These are phyloP conservation scores for Carassius carassius DNA, from an alignment of 2,113 vertebrate species.

Conservation along the genomic window DNA sequence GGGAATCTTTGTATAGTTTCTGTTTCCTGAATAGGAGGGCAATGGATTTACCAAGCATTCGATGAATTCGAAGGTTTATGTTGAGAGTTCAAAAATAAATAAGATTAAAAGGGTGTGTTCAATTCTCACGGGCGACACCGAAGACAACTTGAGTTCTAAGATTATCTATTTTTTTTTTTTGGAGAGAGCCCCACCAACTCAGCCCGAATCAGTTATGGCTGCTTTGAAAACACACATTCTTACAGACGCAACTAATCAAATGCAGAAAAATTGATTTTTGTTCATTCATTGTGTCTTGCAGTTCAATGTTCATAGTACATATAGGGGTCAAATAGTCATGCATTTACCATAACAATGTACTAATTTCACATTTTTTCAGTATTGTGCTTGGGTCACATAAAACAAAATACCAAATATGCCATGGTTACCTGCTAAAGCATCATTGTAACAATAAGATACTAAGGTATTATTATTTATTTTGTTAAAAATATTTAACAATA, in stretches of 20 bases:
- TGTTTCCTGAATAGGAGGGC: not conserved
- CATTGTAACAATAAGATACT: no score
- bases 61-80: conserved; percentile 19
- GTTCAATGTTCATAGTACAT: not conserved
- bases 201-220: conserved; percentile 4
- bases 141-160: not conserved
- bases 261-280: conserved; percentile 11
- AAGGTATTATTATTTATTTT: no score
- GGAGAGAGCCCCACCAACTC: conserved; percentile 24
- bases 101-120: conserved; percentile 15
- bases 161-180: not conserved
- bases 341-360: not conserved
- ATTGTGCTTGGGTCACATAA: not conserved
- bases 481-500: no score
- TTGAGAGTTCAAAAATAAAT: not conserved
- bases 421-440: no score
- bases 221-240: not conserved
- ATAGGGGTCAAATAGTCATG: not conserved
- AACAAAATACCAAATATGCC: not conserved
- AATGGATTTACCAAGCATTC: not conserved
- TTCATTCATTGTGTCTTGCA: not conserved
- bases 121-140: not conserved
- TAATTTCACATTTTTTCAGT: not conserved
- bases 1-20: conserved; percentile 3
- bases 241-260: conserved; percentile 3